A percentile compares a stretch with the other conserved stretches of the same genome.
Conservation (phyloP, 2,113 vertebrate genomes). For the Strix uralensis region DNA sequence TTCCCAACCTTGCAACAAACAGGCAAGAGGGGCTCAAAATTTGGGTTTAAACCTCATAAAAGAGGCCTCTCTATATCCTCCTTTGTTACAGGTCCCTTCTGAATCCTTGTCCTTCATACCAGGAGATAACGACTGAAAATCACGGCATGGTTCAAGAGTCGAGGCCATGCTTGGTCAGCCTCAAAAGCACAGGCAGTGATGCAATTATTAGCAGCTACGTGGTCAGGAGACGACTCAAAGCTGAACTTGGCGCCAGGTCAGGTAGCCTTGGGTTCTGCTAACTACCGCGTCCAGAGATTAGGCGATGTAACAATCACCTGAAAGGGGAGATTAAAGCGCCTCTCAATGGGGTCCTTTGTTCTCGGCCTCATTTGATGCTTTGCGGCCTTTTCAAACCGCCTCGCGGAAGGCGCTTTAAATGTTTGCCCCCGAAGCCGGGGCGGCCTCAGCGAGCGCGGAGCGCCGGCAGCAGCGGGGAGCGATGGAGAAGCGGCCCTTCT, state of each 20-base stretch:
- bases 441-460: background rate
- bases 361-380: slow-evolving; percentile 47
- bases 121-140: background rate
- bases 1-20: background rate
- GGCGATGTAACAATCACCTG: slow-evolving; percentile 60
- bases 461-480: background rate
- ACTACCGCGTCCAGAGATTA: slow-evolving; percentile 33
- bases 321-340: slow-evolving; percentile 62
- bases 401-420: slow-evolving; percentile 36
- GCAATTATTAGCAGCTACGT: background rate
- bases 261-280: slow-evolving; percentile 16
- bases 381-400: background rate
- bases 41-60: background rate
- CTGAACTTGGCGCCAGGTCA: slow-evolving; percentile 62
- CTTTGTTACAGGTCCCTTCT: background rate
- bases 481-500: slow-evolving; percentile 66
- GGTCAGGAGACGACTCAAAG: background rate
- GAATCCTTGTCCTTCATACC: background rate
- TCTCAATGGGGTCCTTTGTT: slow-evolving; percentile 50
- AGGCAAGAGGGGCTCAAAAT: background rate
- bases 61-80: background rate
- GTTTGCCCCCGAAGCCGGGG: background rate
- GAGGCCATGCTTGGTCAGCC: background rate
- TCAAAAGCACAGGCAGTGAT: background rate
- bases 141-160: background rate